These are phyloP conservation scores for Alaudala cheleensis DNA, from an alignment of 2,113 vertebrate genomes.

Conservation along the genomic window DNA sequence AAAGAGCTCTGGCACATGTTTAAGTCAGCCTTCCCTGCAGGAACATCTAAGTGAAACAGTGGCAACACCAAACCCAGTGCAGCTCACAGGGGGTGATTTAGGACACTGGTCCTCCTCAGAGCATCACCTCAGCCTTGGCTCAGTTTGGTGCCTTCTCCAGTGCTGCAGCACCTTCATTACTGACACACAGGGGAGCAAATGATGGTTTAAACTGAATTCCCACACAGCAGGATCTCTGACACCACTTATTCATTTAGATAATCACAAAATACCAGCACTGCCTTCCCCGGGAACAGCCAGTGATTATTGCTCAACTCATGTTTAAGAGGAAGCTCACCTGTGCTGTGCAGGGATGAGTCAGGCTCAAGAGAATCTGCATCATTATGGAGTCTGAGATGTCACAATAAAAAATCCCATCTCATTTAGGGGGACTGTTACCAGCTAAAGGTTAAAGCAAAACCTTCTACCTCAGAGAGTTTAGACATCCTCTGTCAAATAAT, in stretches of 20 bases:
- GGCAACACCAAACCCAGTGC: background rate
- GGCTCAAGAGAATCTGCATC: background rate
- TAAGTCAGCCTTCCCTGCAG: background rate
- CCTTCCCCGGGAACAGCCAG: background rate
- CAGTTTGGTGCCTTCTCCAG: background rate
- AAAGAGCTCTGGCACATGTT: accelerated
- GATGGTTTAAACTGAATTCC: background rate
- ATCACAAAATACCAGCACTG: background rate
- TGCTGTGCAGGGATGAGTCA: background rate
- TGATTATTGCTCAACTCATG: background rate
- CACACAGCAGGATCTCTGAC: background rate
- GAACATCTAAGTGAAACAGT: background rate
- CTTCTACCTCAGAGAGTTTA: background rate
- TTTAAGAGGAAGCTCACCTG: background rate
- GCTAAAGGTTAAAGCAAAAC: background rate
- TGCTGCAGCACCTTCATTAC: background rate
- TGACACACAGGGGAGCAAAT: background rate
- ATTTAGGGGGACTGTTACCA: background rate
- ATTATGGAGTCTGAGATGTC: background rate
- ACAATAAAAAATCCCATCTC: background rate
- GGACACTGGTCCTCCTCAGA: too few species aligned
- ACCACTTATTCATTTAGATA: background rate
- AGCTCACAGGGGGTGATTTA: background rate
- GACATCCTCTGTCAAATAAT: background rate
- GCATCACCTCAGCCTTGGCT: background rate